Evolutionary conservation across 2,797 vertebrate species (phyloP).

Genomic region (Erethizon dorsatum): DNA sequence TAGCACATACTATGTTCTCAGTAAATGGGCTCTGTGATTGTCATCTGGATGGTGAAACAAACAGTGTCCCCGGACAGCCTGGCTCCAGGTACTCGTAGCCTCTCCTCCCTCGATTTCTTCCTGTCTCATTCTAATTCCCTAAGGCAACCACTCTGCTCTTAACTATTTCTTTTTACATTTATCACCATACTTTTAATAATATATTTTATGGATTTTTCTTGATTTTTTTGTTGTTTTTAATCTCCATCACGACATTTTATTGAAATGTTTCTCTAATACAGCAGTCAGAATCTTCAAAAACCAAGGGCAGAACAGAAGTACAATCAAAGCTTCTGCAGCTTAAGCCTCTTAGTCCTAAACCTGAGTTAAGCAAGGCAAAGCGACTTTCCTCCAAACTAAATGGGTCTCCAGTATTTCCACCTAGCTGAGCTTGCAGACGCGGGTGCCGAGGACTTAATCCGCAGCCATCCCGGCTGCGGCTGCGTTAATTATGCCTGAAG

Average conservation of each 20-base stretch:
- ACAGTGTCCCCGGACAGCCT: not conserved
- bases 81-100: too few species aligned
- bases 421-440: not conserved
- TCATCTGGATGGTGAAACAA: not conserved
- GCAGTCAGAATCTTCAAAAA: not conserved
- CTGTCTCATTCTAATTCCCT: not conserved
- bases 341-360: not conserved
- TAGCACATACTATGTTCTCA: not conserved
- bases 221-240: not conserved
- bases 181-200: not conserved
- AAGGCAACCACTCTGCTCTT: not conserved
- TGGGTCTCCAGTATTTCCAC: not conserved
- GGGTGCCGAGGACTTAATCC: not conserved
- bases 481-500: constrained; percentile 94
- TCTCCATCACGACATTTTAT: not conserved
- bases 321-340: not conserved
- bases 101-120: not conserved
- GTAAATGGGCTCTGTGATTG: not conserved
- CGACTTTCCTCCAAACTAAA: not conserved
- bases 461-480: not conserved
- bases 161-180: constrained; percentile 9
- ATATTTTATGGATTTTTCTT: not conserved
- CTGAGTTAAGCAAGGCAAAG: not conserved
- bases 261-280: not conserved
- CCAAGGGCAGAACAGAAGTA: not conserved